A percentile compares a stretch with the other conserved stretches of the same genome.
phyloP scores from a whole-genome alignment of 2,113 vertebrate genomes.

The Calonectris borealis region DNA sequence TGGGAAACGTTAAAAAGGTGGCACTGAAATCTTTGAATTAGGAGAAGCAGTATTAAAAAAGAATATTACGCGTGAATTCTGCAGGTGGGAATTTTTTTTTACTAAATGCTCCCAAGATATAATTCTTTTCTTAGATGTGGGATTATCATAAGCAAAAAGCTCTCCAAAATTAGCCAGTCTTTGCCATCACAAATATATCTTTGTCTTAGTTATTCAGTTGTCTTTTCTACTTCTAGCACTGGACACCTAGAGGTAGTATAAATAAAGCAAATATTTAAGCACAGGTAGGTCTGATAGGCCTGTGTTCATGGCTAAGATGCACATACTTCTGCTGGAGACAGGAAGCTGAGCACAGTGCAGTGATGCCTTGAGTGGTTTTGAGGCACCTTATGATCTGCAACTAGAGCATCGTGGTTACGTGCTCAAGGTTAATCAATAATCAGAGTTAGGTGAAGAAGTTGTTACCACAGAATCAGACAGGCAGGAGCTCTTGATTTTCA shows the following conservation, averaged over 20 bases:
- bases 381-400: neutral
- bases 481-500: neutral
- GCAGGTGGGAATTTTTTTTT: neutral
- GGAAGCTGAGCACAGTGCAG: neutral
- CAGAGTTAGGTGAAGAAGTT: neutral
- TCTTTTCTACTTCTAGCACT: neutral
- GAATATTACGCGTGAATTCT: neutral
- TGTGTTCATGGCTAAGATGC: neutral
- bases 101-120: neutral
- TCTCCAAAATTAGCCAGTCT: neutral
- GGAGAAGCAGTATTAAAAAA: neutral
- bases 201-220: neutral
- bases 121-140: neutral
- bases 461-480: neutral
- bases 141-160: neutral
- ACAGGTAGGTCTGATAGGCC: neutral
- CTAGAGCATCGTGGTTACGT: fast-evolving
- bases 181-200: neutral
- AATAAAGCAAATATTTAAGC: neutral
- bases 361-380: neutral
- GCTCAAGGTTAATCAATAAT: neutral
- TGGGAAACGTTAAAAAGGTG: neutral
- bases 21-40: neutral
- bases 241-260: neutral
- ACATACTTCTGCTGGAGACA: neutral